Evolutionary conservation across 2,888 invertebrate species (phyloP), one percentile per base, ranked within the genome.

Genomic region (Amiota communis): DNA sequence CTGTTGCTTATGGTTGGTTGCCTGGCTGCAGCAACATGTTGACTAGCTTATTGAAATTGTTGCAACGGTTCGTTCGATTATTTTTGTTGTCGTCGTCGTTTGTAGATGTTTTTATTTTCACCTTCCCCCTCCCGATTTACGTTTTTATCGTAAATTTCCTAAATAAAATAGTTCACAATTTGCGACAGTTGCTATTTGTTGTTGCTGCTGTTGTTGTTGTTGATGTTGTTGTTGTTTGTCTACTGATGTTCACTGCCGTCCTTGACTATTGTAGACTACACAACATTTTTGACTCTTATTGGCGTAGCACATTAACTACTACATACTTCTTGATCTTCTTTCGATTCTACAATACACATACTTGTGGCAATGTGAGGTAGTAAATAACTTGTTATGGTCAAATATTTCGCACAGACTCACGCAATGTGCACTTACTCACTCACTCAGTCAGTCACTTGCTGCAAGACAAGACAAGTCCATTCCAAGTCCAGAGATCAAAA

Each of bases 381-480:
- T 85, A 87, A 87, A 85, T 87, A 85, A 86, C 87, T 87, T 82
- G 84, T 86, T 87, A 85, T 84, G 85, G 84, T 85, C 78, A 81
- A 83, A 83, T 86, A 86, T 83, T 80, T n/a, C 59, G 59, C 59
- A 17, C 59, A 59, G 10, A n/a, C 53, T 12, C n/a, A 17, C 59
- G 10, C 15, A 59, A n/a, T 59, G 17, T 61, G 17, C 11, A 61
- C 1, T 15, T 36, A 46, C 13, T 63, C 13, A n/a, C 12, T 15
- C 36, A 36, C 61, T 36, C 36, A 36, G 36, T 36, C 36, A 36
- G 36, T 36, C 36, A 36, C 36, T 36, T 36, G 36, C 36, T 36
- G 36, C 36, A 36, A 36, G 36, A 36, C 36, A 36, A 36, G 36
- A 36, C 36, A 36, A 36, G 36, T 36, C 36, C 36, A 36, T 36